Conservation (phyloP, 2,113 vertebrate species). For the Anarhynchus alexandrinus region DNA sequence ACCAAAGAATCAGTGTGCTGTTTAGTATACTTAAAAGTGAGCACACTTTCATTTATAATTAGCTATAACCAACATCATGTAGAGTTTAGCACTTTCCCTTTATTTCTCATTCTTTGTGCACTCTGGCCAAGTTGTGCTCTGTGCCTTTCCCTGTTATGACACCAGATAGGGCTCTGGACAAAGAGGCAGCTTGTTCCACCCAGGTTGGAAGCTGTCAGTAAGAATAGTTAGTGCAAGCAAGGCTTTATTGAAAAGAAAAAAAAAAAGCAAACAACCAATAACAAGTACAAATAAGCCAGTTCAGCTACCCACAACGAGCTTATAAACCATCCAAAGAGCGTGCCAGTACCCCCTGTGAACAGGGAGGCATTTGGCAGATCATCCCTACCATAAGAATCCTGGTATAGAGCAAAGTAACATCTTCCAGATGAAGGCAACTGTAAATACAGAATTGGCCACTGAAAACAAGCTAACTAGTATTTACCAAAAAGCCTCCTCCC, state of each 20-base stretch:
- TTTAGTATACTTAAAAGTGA: background rate
- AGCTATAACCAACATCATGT: background rate
- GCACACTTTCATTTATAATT: background rate
- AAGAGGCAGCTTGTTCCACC: background rate
- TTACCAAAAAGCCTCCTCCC: background rate
- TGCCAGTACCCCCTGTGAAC: background rate
- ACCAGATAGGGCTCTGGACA: background rate
- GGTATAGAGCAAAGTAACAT: background rate
- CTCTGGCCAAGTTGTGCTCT: background rate
- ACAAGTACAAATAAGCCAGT: background rate
- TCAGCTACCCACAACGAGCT: background rate
- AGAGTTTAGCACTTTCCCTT: background rate
- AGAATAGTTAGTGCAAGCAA: background rate
- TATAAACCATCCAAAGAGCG: background rate
- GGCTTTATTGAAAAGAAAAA: background rate
- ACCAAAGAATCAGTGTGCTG: background rate
- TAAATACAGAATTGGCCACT: background rate
- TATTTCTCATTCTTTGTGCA: background rate
- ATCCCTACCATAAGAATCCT: background rate
- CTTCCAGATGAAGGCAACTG: background rate
- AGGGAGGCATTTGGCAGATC: background rate
- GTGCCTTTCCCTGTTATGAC: background rate
- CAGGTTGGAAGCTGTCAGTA: background rate
- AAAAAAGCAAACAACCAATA: background rate
- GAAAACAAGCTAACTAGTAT: background rate